Percentiles rank a stretch among this genome's conserved stretches.
phyloP scores from a whole-genome alignment of 2,888 invertebrate species.

The Podotricha telesiphe region DNA sequence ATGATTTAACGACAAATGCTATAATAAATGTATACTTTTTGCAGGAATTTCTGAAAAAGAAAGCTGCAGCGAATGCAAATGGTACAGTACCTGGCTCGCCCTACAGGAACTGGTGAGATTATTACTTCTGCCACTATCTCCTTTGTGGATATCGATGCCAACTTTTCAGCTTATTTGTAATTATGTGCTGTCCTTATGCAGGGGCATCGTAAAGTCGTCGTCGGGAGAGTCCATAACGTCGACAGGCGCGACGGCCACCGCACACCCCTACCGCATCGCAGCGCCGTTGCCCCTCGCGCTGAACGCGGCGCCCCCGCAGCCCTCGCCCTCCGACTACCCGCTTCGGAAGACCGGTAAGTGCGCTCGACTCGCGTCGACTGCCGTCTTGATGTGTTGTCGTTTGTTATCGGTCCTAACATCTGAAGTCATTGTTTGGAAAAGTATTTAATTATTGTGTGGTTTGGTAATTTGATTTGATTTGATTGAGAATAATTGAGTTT shows the following conservation, averaged over 20 bases:
- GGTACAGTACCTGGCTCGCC: constrained; percentile 87
- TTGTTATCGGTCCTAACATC: constrained; percentile 20
- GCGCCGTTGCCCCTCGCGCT: constrained; percentile 80
- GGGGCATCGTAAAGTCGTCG: constrained; percentile 86
- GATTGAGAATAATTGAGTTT: background rate
- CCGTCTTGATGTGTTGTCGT: constrained; percentile 15
- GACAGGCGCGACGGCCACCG: constrained; percentile 79
- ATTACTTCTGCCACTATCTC: background rate
- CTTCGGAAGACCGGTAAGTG: constrained; percentile 95
- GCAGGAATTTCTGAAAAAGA: constrained; percentile 91
- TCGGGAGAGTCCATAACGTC: constrained; percentile 86
- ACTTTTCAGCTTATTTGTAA: background rate
- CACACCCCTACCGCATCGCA: constrained; percentile 88
- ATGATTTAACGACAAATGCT: too few species aligned
- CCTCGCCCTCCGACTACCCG: constrained; percentile 89
- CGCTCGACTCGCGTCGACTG: background rate
- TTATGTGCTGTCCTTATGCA: constrained; percentile 51
- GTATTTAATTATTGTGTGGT: background rate
- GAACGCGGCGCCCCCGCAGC: constrained; percentile 65
- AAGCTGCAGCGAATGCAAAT: constrained; percentile 90
- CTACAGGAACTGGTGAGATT: constrained; percentile 89
- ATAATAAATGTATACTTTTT: constrained; percentile 36
- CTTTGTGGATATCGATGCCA: background rate
- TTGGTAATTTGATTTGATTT: background rate
- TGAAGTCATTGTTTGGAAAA: background rate